A percentile compares a stretch with the other conserved stretches of the same genome.
Evolutionary conservation across 2,113 vertebrate genomes (phyloP).

Genomic region (Helogale parvula): DNA sequence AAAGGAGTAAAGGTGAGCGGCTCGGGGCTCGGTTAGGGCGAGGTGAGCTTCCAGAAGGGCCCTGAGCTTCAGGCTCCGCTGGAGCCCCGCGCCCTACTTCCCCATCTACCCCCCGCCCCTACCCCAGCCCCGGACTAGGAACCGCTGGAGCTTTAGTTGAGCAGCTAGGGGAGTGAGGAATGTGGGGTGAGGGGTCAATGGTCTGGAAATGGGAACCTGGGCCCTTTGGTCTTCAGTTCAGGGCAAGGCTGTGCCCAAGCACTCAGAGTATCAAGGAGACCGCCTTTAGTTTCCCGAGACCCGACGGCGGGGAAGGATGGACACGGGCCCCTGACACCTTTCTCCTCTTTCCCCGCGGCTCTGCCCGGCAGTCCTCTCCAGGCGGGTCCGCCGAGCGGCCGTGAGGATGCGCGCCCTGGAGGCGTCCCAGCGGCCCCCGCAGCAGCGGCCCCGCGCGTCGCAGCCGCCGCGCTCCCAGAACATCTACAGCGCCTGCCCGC

Average conservation of each 20-base stretch:
- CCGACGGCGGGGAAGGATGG: no score
- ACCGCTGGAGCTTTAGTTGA: not conserved
- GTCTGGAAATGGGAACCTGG: not conserved
- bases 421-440: not conserved
- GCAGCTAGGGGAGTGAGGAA: not conserved
- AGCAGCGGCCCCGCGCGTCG: not conserved
- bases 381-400: not conserved
- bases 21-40: not conserved
- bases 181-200: not conserved
- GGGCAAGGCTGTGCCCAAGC: not conserved
- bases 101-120: not conserved
- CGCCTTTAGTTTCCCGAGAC: not conserved
- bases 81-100: not conserved
- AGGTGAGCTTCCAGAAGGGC: not conserved
- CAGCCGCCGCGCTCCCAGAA: slow-evolving; percentile 49
- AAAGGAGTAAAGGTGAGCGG: slow-evolving; percentile 68
- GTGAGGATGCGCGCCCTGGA: slow-evolving; percentile 40
- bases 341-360: not conserved
- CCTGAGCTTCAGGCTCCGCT: not conserved
- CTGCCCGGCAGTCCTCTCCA: slow-evolving; percentile 53
- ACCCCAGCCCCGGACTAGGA: no score
- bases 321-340: not conserved
- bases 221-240: not conserved
- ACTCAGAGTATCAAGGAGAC: not conserved
- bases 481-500: slow-evolving; percentile 73